Evolutionary conservation across 2,888 invertebrate species (phyloP), one percentile per base, ranked within the genome.

Genomic region (Thereva nobilitata): DNA sequence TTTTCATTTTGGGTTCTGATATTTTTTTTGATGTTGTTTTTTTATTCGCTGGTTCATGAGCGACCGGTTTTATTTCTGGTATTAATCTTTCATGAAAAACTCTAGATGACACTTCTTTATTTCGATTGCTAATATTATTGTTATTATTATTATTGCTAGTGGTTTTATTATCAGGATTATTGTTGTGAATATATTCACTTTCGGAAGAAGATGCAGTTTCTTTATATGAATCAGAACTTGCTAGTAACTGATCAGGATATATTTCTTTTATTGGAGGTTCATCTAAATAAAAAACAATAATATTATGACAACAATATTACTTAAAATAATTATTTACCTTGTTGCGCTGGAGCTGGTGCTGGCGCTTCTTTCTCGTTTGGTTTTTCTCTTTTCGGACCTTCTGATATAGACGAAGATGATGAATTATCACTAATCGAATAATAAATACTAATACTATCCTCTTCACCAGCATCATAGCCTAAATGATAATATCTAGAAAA

Each of bases 401-500:
- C 10, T 35, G 37, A 35, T 47, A 55, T 7, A n/a, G 61, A 61
- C 34, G 61, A 61, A 45, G 53, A 53, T 35, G 64, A 64, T 34
- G 53, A 64, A 37, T 45, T 37, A 5, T 55, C 54, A 8, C 10
- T 37, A 12, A 40, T 54, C 5, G 45, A 45, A 40, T 38, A 54
- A 12, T 54, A 41, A 4, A 53, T 6, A 10, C 38, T 53, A 23
- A 8, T 47, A 41, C 34, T 41, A 41, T 68, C 68, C 44, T 72
- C 64, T 12, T 68, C 69, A 49, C 53, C 64, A 73, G 85, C 84
- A 75, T 89, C 87, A 74, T 82, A 84, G 35, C 87, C 88, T 73
- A 84, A 85, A 76, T 91, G 90, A 75, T 91, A 86, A 76, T 89
- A 91, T 71, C 89, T 88, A 74, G 49, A 74, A 53, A 42, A 56